Evolutionary conservation across 2,888 invertebrate genomes (phyloP), one percentile per base, ranked within the genome.

Genomic region (Plebejus melissa): DNA sequence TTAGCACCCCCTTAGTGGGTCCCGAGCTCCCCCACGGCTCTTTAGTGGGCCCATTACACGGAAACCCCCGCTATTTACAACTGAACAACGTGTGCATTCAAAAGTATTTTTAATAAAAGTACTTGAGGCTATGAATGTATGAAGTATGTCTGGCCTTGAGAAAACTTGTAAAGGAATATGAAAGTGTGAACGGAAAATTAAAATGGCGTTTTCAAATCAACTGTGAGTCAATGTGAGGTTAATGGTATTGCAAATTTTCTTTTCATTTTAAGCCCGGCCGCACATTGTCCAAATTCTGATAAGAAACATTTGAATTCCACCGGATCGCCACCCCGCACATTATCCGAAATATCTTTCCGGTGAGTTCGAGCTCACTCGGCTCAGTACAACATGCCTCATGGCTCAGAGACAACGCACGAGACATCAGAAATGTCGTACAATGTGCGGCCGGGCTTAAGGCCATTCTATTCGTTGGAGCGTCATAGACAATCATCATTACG

Each of bases 41-140:
- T 60, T 60, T 60, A 60, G 65, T 65, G 65, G 65, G 65, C 11
- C 65, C 65, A 65, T 36, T 65, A 65, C 65, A 65, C 32, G 32
- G 65, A 65, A 65, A 36, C 65, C 11, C 11, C 28, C 32, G 65
- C 65, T 65, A 65, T 65, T 65, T 65, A 36, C 65, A 36, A 5
- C 65, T 36, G 32, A 65, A 65, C 65, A 65, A 65, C 65, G 32
- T 36, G 65, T 65, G 65, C 65, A 65, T 65, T 65, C 32, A 65
- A 36, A 65, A 65, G 16, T 65, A 65, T 65, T 65, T 65, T 65
- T 65, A 65, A 65, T 65, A 65, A 65, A 65, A 65, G 32, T 36
- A 65, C 65, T 65, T 65, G 28, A 36, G 65, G 65, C 32, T 36
- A 32, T 65, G 65, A 65, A 65, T 65, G 65, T 36, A 65, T 36